Conservation (phyloP, 2,888 invertebrate genomes). For the Andrena chrysosceles region DNA sequence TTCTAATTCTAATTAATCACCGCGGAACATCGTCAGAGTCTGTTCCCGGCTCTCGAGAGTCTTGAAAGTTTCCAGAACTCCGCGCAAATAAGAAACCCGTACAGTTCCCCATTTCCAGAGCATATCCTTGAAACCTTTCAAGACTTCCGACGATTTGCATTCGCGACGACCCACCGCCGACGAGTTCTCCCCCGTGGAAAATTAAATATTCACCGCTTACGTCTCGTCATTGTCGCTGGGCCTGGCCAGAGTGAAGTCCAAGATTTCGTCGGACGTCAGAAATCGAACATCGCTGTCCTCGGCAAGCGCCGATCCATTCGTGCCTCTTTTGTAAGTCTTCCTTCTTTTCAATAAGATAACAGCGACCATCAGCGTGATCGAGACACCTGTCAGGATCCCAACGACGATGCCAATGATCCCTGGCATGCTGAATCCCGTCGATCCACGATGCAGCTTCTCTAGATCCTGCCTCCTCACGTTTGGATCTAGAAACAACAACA, state of each 20-base stretch:
- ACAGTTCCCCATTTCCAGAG: background rate
- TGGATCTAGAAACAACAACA: constrained; percentile 36
- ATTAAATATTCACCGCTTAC: constrained; percentile 27
- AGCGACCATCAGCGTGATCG: constrained; percentile 68
- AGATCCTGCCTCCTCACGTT: constrained; percentile 38
- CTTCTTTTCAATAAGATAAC: constrained; percentile 67
- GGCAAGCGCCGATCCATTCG: constrained; percentile 79
- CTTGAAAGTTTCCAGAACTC: background rate
- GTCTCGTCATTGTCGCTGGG: constrained; percentile 78
- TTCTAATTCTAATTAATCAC: background rate
- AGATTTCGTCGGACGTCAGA: constrained; percentile 86
- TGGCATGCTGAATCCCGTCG: constrained; percentile 32
- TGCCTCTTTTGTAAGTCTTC: constrained; percentile 76
- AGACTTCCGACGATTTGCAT: background rate
- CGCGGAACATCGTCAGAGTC: background rate
- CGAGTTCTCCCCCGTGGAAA: background rate
- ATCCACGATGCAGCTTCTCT: constrained; percentile 31
- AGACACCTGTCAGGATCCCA: constrained; percentile 73
- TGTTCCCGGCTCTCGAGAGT: background rate
- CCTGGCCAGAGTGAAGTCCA: constrained; percentile 86
- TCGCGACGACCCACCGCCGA: background rate
- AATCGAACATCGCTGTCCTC: constrained; percentile 87
- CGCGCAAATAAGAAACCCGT: background rate
- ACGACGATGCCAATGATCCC: constrained; percentile 74
- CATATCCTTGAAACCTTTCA: background rate